Evolutionary conservation across 2,888 invertebrate species (phyloP).

Genomic region (Parochlus steinenii): DNA sequence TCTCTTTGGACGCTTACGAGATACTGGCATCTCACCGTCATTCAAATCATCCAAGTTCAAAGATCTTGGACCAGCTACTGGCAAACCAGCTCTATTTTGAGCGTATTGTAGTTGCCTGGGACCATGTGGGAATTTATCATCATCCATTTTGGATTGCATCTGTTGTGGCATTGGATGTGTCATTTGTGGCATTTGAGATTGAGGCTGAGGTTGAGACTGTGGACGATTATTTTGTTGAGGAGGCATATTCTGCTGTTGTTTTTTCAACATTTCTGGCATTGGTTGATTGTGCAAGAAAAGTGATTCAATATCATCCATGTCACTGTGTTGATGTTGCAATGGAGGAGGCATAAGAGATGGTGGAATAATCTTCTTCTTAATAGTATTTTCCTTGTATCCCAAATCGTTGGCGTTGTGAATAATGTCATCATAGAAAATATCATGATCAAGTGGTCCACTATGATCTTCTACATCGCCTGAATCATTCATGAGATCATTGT

Average conservation of each 20-base stretch:
- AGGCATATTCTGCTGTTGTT: constrained; percentile 21
- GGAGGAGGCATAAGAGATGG: constrained; percentile 14
- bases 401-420: constrained; percentile 40
- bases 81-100: constrained; percentile 35
- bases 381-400: constrained; percentile 16
- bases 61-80: constrained; percentile 36
- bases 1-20: constrained; percentile 37
- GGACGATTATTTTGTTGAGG: background rate
- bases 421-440: constrained; percentile 42
- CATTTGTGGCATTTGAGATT: constrained; percentile 48
- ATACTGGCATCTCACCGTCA: constrained; percentile 13
- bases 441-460: constrained; percentile 25
- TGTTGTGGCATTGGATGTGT: constrained; percentile 45
- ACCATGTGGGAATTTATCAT: constrained; percentile 55
- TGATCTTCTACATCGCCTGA: constrained; percentile 16
- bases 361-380: constrained; percentile 13
- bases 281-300: constrained; percentile 24
- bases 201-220: background rate
- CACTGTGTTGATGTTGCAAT: constrained; percentile 10
- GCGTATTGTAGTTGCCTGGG: constrained; percentile 44
- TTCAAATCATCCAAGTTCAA: constrained; percentile 24
- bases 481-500: constrained; percentile 7
- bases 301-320: constrained; percentile 16
- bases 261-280: constrained; percentile 18
- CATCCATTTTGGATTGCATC: constrained; percentile 41